A percentile compares a stretch with the other conserved stretches of the same genome.
These are phyloP conservation scores for Threskiornis aethiopicus DNA, from an alignment of 2,797 vertebrate genomes.

Conservation along the genomic window DNA sequence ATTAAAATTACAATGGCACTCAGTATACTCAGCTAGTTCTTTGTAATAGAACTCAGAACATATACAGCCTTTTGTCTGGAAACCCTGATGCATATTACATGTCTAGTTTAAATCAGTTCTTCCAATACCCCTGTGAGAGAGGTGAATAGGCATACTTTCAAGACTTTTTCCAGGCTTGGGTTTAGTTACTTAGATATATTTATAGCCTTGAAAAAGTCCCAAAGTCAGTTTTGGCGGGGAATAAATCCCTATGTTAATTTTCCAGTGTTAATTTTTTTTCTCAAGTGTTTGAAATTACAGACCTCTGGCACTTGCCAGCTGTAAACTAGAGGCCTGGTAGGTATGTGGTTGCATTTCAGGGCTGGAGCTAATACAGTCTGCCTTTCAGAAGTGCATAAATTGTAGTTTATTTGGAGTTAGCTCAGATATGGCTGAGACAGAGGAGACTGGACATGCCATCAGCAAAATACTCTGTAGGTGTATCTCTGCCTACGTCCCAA, in stretches of 20 bases:
- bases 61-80: neutral
- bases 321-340: neutral
- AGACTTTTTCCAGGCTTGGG: neutral
- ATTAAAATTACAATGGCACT: neutral
- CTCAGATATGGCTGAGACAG: neutral
- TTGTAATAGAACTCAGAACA: slow-evolving; percentile 1
- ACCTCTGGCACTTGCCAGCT: neutral
- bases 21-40: neutral
- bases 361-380: neutral
- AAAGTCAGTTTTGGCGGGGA: neutral
- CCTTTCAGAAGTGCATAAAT: neutral
- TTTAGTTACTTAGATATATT: neutral
- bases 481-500: neutral
- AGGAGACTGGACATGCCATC: neutral
- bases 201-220: neutral
- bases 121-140: neutral
- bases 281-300: neutral
- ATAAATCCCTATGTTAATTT: neutral
- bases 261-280: neutral
- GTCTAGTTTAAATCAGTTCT: neutral
- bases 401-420: neutral
- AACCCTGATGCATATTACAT: neutral
- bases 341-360: neutral
- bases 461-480: neutral
- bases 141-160: neutral